A percentile compares a stretch with the other conserved stretches of the same genome.
These are phyloP conservation scores for Leptodactylus fuscus DNA, from an alignment of 2,113 vertebrate species.

Conservation along the genomic window DNA sequence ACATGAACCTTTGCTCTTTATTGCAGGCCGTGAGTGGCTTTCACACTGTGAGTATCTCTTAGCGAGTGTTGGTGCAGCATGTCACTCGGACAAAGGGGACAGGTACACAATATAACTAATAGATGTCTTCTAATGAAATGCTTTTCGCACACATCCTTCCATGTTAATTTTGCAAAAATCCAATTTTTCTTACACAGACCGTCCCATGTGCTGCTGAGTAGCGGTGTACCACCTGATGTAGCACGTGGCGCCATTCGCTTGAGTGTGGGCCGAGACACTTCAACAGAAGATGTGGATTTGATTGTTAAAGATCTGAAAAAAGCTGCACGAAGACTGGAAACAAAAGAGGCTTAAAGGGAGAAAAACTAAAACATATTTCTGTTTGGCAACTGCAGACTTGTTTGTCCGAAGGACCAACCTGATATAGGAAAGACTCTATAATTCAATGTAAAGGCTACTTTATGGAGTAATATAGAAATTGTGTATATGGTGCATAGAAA, in stretches of 20 bases:
- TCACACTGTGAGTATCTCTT: slow-evolving; percentile 80
- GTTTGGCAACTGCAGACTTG: too few species aligned
- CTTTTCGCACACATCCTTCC: too few species aligned
- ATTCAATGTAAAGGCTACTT: not conserved
- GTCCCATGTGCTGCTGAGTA: slow-evolving; percentile 88
- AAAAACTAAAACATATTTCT: not conserved
- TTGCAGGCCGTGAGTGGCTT: slow-evolving; percentile 83
- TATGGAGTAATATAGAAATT: not conserved
- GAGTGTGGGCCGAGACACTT: slow-evolving; percentile 87
- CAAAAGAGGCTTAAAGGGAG: not conserved
- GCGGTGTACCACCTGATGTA: slow-evolving; percentile 77
- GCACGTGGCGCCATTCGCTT: slow-evolving; percentile 87
- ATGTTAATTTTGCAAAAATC: too few species aligned
- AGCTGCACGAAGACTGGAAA: slow-evolving; percentile 78
- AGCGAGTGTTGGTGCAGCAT: slow-evolving; percentile 92
- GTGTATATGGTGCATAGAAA: not conserved
- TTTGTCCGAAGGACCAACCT: not conserved
- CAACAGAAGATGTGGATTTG: slow-evolving; percentile 81
- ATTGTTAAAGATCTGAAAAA: slow-evolving; percentile 85
- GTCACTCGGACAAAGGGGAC: slow-evolving; percentile 87
- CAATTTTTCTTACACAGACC: slow-evolving; percentile 74
- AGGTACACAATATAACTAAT: slow-evolving; percentile 72
- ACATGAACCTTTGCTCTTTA: not conserved
- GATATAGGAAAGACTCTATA: not conserved
- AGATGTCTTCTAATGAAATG: too few species aligned